Base-by-base conservation (phyloP, 1,140 invertebrate species). In the Drosophila dunni region DNA sequence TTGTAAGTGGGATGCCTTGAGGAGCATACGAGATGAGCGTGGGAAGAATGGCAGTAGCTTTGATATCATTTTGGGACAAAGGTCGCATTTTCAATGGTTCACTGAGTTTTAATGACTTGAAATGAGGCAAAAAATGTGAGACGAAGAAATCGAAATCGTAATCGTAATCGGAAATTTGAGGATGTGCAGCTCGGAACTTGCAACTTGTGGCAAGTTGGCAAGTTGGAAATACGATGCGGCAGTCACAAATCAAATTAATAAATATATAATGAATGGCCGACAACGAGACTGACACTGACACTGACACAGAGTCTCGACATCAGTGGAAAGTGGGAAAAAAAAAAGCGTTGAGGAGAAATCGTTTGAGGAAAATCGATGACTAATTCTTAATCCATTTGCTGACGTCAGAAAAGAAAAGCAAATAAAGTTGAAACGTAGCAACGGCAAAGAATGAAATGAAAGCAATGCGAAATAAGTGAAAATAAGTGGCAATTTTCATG, bases 21-120 rank as follows among this genome's bases (percentile, higher is more conserved):
- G 33, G 33, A 38, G 13, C 29, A 33, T 24, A 2, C 5, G n/a
- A 33, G 13, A 33, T 11, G 36, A 44, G 15, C 24, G 24, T 29
- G 24, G 24, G 24, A 4, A 29, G 20, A 40, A 36, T 45, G n/a
- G 3, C 15, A 24, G 38, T 17, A 54, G 56, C 65, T 77, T 74
- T 74, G 73, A 65, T 61, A 63, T 63, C 48, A 48, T 48, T 63
- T 72, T 56, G 64, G 82, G 81, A 75, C 81, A 81, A 66, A 64
- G 78, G 75, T 81, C 78, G 81, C 69, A 78, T 78, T 85, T 78
- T 62, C 60, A 33, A 68, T 66, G 78, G 70, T 78, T 81, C 78
- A 85, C 65, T 75, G 81, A 56, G 62, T 85, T 85, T 85, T 81
- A 85, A 85, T 85, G 81, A 81, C 81, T 85, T 85, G 78, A 75